Evolutionary conservation across 2,888 invertebrate species (phyloP).

Genomic region (Epistrophe eligans): DNA sequence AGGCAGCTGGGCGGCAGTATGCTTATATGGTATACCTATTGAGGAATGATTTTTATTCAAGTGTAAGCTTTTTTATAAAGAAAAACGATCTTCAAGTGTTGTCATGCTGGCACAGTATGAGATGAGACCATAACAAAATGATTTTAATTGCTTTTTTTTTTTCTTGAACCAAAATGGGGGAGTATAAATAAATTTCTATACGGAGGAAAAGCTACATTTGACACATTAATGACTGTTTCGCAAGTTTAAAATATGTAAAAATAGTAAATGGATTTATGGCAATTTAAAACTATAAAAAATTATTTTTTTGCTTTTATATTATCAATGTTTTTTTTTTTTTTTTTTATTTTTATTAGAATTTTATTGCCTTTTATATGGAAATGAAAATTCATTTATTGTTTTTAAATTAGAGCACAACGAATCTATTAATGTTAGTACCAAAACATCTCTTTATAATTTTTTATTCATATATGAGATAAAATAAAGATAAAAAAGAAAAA

Average conservation of each 20-base stretch:
- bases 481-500: too few species aligned
- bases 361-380: not conserved
- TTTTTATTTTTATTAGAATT: not conserved
- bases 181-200: not conserved
- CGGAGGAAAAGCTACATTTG: not conserved
- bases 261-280: conserved; percentile 5
- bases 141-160: conserved; percentile 22
- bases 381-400: not conserved
- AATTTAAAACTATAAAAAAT: not conserved
- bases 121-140: conserved; percentile 1
- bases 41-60: not conserved
- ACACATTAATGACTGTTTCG: conserved; percentile 14
- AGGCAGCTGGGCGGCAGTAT: not conserved
- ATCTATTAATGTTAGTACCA: not conserved
- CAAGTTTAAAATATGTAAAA: not conserved
- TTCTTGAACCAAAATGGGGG: not conserved
- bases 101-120: not conserved
- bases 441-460: not conserved
- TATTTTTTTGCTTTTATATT: not conserved
- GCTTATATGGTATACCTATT: not conserved
- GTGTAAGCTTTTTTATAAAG: conserved; percentile 5
- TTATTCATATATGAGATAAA: not conserved
- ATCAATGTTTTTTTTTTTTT: not conserved
- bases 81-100: conserved; percentile 5
- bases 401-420: conserved; percentile 11